These are phyloP conservation scores for Petrosia ficiformis DNA, from an alignment of 37 sponge, comb jelly and placozoan species.

Conservation along the genomic window DNA sequence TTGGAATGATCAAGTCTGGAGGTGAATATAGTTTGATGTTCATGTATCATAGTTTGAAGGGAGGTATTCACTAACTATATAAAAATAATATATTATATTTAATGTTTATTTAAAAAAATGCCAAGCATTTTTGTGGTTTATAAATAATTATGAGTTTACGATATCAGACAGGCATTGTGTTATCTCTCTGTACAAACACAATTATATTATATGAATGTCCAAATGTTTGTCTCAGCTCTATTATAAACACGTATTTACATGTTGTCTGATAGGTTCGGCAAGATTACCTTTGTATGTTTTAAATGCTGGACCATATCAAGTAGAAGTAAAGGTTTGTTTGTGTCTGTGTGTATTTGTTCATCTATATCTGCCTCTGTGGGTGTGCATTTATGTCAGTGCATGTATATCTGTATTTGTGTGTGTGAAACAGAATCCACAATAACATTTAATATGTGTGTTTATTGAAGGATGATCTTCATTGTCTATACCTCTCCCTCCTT, in stretches of 20 bases:
- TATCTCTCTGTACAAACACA: too few species aligned
- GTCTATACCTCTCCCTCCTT: conserved; percentile 6
- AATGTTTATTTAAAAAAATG: too few species aligned
- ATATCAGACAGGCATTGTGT: too few species aligned
- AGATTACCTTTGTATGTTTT: conserved; percentile 45
- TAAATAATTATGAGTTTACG: too few species aligned
- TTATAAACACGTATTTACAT: too few species aligned
- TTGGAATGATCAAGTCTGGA: conserved; percentile 48
- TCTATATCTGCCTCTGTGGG: neutral
- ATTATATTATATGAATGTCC: neutral
- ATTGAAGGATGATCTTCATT: too few species aligned
- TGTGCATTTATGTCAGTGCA: neutral
- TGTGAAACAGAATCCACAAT: too few species aligned
- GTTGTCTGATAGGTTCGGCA: too few species aligned
- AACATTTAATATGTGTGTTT: too few species aligned
- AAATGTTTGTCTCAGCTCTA: too few species aligned
- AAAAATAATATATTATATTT: too few species aligned
- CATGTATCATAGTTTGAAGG: neutral
- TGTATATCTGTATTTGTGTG: neutral
- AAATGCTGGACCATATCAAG: conserved; percentile 48
- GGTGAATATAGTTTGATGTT: conserved; percentile 16
- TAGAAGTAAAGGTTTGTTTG: conserved; percentile 49
- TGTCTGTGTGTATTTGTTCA: neutral
- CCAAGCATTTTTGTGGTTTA: too few species aligned
- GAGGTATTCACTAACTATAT: neutral